Evolutionary conservation across 2,113 vertebrate genomes (phyloP), one percentile per base, ranked within the genome.

Genomic region (Eulacestoma nigropectus): DNA sequence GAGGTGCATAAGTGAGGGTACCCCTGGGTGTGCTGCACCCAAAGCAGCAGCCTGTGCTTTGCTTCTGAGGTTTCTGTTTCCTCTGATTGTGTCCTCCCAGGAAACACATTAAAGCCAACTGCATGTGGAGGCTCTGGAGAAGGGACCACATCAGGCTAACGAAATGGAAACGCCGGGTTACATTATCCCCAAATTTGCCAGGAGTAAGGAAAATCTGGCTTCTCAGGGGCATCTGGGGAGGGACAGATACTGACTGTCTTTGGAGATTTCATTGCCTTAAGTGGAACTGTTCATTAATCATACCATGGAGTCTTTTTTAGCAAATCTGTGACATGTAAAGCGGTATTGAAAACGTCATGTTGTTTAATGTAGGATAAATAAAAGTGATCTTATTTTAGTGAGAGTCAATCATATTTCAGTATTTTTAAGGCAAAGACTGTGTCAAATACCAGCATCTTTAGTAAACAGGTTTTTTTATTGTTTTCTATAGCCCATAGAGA

Each of bases 281-380:
- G 41, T 19, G 52, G 80, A 92, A 79, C 4, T 7, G 87, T 70
- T 97, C 75, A 93, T 95, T 97, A 95, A 77, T 93, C 83, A 81
- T 41, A 44, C 19, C 10, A 8, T 10, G 16, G 33, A 89, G 56
- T 96, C 46, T 39, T 90, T 62, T 91, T 52, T 85, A 90, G 92
- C 33, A 95, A 87, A 92, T 88, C 67, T 67, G 77, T 92, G 69
- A 69, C 53, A 73, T 55, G 41, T 46, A 92, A 97, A 96, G 87
- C 32, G 59, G 57, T 88, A 89, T 79, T 89, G 91, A 60, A 97
- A 97, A 97, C 81, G 80, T 94, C 96, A 91, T 20, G 84, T 47
- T 94, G 77, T 91, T 97, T 93, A 95, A 96, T 76, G 74, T 84
- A 87, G 74, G 60, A 94, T 93, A 97, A 95, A 93, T 80, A 95